These are phyloP conservation scores for Xylophagus ater DNA, from an alignment of 2,888 invertebrate genomes.

Conservation along the genomic window DNA sequence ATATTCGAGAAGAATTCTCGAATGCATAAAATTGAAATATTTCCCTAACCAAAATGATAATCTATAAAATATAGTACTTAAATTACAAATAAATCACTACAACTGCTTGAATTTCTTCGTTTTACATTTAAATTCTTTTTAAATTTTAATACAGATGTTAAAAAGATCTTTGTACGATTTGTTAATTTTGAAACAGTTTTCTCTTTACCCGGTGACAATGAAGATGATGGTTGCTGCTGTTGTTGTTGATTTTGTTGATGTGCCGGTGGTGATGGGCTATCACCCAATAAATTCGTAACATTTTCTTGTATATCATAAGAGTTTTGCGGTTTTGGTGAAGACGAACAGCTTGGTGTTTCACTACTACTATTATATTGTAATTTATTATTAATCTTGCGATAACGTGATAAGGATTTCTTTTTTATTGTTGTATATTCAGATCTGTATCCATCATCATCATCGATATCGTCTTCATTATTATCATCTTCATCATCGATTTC, in stretches of 20 bases:
- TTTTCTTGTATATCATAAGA: constrained; percentile 21
- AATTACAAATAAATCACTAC: constrained; percentile 38
- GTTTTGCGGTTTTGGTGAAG: constrained; percentile 25
- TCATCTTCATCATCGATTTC: constrained; percentile 39
- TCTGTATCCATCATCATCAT: constrained; percentile 19
- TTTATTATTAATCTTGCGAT: constrained; percentile 13
- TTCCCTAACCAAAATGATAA: too few relatives aligned
- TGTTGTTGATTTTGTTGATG: too few relatives aligned
- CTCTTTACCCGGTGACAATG: too few relatives aligned
- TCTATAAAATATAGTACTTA: constrained; percentile 21
- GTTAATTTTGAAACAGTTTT: constrained; percentile 34
- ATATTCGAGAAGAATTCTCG: too few relatives aligned
- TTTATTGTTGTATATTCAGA: not conserved
- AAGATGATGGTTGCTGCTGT: too few relatives aligned
- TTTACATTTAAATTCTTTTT: constrained; percentile 33
- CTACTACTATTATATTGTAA: constrained; percentile 13
- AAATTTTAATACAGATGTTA: constrained; percentile 35
- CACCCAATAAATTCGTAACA: constrained; percentile 19
- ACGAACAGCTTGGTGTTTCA: constrained; percentile 13
- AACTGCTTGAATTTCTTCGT: constrained; percentile 34
- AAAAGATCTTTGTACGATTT: constrained; percentile 33
- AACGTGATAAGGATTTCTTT: not conserved
- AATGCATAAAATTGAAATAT: too few relatives aligned
- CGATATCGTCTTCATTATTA: constrained; percentile 26
- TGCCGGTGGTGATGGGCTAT: too few relatives aligned